Evolutionary conservation across 2,113 vertebrate genomes (phyloP).

Genomic region (Motacilla tschutschensis): DNA sequence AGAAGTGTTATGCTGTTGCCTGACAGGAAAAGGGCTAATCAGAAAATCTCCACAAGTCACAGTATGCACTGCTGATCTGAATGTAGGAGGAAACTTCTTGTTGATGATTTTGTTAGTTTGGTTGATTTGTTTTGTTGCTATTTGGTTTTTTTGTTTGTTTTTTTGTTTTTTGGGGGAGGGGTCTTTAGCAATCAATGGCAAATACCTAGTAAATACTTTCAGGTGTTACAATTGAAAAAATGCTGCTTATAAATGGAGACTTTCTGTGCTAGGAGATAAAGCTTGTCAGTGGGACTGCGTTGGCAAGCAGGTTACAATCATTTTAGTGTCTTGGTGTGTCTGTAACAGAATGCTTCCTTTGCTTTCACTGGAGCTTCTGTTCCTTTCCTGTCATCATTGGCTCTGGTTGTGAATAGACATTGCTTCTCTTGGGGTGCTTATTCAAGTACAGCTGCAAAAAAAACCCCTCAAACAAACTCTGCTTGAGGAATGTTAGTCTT

Average conservation of each 20-base stretch:
- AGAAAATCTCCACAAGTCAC: not conserved
- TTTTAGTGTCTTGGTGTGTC: not conserved
- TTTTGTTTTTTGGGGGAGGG: not conserved
- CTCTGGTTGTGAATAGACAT: not conserved
- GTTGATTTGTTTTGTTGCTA: not conserved
- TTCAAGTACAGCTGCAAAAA: not conserved
- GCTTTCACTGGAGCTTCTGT: not conserved
- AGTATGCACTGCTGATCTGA: not conserved
- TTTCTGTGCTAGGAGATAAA: not conserved
- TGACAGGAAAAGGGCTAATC: not conserved
- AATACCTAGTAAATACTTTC: not conserved
- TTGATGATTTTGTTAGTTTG: not conserved
- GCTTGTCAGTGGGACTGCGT: not conserved
- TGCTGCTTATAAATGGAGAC: not conserved
- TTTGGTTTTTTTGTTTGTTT: not conserved
- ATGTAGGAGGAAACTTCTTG: not conserved
- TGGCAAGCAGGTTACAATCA: not conserved
- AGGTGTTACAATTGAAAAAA: not conserved
- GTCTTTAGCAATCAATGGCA: not conserved
- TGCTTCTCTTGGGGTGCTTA: not conserved
- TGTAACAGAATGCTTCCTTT: not conserved
- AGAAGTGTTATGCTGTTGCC: not conserved
- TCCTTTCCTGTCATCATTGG: not conserved
- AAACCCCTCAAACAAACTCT: not conserved
- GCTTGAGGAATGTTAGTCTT: not conserved